These are phyloP conservation scores for Anhinga anhinga DNA, from an alignment of 2,113 vertebrate genomes.

Conservation along the genomic window DNA sequence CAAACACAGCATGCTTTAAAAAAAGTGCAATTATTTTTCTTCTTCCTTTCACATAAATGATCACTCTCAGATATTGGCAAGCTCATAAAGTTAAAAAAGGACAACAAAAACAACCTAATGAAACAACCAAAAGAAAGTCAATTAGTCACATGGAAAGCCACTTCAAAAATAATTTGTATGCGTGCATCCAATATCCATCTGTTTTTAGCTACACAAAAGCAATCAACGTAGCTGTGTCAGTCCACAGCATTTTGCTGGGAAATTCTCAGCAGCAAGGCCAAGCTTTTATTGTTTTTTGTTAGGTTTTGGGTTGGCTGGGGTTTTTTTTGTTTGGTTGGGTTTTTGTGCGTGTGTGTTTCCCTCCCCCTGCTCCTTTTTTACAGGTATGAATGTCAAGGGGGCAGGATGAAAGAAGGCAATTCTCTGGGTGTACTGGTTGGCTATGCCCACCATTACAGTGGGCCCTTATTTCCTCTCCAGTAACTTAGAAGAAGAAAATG, in stretches of 20 bases:
- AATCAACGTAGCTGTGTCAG: not conserved
- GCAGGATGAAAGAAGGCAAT: not conserved
- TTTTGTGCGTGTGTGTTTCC: too few relatives aligned
- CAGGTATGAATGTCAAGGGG: not conserved
- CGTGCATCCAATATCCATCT: not conserved
- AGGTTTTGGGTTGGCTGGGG: too few relatives aligned
- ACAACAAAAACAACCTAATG: not conserved
- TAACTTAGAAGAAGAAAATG: not conserved
- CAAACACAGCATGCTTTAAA: not conserved
- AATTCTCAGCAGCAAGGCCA: not conserved
- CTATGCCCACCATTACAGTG: not conserved
- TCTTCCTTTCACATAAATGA: not conserved
- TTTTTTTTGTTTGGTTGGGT: not conserved
- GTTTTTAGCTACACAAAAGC: conserved; percentile 2
- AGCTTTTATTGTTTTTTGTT: not conserved
- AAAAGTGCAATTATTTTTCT: not conserved
- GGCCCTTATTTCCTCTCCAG: not conserved
- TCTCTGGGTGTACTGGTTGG: not conserved
- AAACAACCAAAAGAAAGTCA: not conserved
- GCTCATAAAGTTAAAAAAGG: not conserved
- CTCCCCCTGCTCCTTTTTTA: too few relatives aligned
- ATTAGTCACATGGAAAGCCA: not conserved
- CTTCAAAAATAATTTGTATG: not conserved
- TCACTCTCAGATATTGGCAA: not conserved
- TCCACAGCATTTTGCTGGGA: not conserved